phyloP scores from a whole-genome alignment of 92 coral and sea anemone genomes.

The Micromussa lordhowensis region DNA sequence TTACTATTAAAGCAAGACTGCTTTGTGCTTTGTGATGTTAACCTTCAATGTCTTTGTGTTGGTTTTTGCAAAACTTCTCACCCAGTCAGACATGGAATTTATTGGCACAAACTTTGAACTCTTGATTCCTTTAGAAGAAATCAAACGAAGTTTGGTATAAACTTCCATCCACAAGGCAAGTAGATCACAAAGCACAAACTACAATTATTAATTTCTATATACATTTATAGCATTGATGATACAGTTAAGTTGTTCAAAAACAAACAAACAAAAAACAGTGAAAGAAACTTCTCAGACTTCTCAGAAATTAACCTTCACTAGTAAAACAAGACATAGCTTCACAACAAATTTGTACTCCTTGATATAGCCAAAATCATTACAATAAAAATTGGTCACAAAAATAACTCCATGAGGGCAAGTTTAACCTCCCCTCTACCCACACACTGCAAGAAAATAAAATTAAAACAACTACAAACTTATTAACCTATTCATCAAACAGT shows the following conservation, averaged over 20 bases:
- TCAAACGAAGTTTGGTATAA: neutral
- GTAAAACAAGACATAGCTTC: neutral
- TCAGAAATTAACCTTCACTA: neutral
- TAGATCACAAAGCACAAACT: slow-evolving; percentile 12
- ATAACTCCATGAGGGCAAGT: neutral
- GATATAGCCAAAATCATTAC: neutral
- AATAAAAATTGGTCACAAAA: neutral
- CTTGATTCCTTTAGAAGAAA: too few relatives aligned
- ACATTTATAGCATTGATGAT: neutral
- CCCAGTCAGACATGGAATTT: neutral
- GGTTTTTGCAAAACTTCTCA: neutral
- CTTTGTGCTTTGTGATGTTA: neutral
- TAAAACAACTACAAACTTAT: neutral
- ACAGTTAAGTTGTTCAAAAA: neutral
- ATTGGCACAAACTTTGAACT: neutral
- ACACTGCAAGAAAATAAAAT: too few relatives aligned
- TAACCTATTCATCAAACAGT: neutral
- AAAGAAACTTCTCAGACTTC: neutral
- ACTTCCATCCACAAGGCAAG: neutral
- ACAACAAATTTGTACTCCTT: neutral
- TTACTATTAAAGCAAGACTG: neutral
- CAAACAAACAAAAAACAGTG: neutral
- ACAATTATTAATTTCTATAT: neutral
- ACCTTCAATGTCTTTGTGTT: neutral
- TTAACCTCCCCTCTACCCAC: too few relatives aligned